A percentile compares a stretch with the other conserved stretches of the same genome.
Evolutionary conservation across 2,113 vertebrate species (phyloP).

Genomic region (Limanda limanda): DNA sequence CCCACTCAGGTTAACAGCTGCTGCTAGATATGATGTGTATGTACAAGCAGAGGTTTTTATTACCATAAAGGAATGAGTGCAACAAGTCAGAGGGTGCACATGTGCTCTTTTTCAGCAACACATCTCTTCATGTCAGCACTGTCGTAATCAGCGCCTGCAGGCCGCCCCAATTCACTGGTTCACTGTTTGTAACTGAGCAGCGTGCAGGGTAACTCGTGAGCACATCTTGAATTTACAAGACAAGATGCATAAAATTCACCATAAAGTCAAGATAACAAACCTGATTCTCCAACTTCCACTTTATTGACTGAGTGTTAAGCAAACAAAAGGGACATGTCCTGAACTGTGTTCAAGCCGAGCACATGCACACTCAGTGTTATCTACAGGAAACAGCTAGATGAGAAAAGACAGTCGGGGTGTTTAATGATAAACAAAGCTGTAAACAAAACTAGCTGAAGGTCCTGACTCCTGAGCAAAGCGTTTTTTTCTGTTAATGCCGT

Average conservation of each 20-base stretch:
- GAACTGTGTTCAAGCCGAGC: background rate
- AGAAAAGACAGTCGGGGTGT: conserved; percentile 47
- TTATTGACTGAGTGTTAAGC: background rate
- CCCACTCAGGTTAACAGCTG: conserved; percentile 36
- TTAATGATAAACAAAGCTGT: conserved; percentile 68
- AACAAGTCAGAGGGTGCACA: conserved; percentile 23
- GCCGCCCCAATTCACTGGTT: conserved; percentile 3
- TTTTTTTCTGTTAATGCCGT: conserved; percentile 11
- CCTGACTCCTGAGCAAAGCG: conserved; percentile 5
- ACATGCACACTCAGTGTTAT: conserved; percentile 46
- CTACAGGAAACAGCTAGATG: conserved; percentile 69
- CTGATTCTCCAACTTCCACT: background rate
- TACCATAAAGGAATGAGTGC: conserved; percentile 15
- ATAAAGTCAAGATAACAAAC: conserved; percentile 6
- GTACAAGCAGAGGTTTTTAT: background rate
- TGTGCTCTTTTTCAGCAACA: conserved; percentile 38
- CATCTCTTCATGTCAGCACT: conserved; percentile 16
- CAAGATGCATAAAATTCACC: background rate
- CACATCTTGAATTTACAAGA: background rate
- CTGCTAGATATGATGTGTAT: conserved; percentile 27
- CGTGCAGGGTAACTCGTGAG: background rate
- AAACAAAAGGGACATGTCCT: background rate
- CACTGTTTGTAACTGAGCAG: conserved; percentile 21
- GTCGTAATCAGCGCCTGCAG: conserved; percentile 36
- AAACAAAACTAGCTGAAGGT: conserved; percentile 64